These are phyloP conservation scores for Gambusia affinis DNA, from an alignment of 2,113 vertebrate genomes.

Conservation along the genomic window DNA sequence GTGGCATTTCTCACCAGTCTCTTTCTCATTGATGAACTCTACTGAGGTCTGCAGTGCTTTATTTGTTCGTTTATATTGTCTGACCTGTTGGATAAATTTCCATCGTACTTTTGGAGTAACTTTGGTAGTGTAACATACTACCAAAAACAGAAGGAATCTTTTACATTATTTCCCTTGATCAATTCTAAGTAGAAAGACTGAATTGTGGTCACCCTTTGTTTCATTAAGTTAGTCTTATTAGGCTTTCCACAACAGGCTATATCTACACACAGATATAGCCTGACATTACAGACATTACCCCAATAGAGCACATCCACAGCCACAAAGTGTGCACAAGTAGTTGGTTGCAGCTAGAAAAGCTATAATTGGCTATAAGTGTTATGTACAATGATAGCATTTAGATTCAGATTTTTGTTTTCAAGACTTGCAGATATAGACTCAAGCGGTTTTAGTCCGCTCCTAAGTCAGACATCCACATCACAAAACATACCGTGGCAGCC, in stretches of 20 bases:
- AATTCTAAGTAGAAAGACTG: too few relatives aligned
- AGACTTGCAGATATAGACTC: not conserved
- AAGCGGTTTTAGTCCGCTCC: not conserved
- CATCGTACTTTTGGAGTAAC: too few relatives aligned
- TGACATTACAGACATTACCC: not conserved
- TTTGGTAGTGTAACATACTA: too few relatives aligned
- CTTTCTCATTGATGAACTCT: too few relatives aligned
- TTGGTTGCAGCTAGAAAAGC: not conserved
- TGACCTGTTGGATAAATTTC: too few relatives aligned
- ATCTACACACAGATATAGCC: not conserved
- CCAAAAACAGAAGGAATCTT: too few relatives aligned
- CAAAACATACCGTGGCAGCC: not conserved
- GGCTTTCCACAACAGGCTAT: not conserved
- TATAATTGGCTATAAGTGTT: not conserved
- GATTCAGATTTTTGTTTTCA: not conserved
- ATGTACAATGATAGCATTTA: not conserved
- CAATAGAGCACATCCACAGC: not conserved
- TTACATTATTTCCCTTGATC: too few relatives aligned
- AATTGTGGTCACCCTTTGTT: too few relatives aligned
- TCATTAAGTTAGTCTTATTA: not conserved
- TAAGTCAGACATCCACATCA: conserved; percentile 11
- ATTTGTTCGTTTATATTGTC: too few relatives aligned
- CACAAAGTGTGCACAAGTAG: not conserved
- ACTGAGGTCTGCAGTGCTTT: too few relatives aligned
- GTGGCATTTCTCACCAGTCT: too few relatives aligned